Percentiles rank a stretch among this genome's conserved stretches.
These are phyloP conservation scores for Oophaga pumilio DNA, from an alignment of 2,113 vertebrate species.

Conservation along the genomic window DNA sequence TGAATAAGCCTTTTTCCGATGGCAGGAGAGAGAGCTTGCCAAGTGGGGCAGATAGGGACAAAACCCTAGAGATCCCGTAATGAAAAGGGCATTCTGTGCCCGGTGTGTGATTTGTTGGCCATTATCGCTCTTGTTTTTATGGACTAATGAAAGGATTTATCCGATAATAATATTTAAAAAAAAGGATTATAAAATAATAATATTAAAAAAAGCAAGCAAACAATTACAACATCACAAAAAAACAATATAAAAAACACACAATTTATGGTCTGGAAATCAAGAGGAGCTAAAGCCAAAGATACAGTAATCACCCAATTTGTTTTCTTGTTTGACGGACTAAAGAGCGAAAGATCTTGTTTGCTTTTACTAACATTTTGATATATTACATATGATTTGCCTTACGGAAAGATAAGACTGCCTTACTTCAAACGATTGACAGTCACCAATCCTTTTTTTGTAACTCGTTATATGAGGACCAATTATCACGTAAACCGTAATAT, in stretches of 20 bases:
- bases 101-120: constrained; percentile 43
- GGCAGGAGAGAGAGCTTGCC: constrained; percentile 54
- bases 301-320: constrained; percentile 26
- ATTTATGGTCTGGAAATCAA: constrained; percentile 49
- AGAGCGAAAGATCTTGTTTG: constrained; percentile 26
- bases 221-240: constrained; percentile 5
- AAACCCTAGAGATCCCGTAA: constrained; percentile 50
- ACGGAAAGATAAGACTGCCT: constrained; percentile 55
- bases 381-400: constrained; percentile 55
- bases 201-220: constrained; percentile 14
- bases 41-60: constrained; percentile 57
- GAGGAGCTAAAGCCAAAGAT: constrained; percentile 58
- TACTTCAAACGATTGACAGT: constrained; percentile 52
- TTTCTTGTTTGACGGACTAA: constrained; percentile 47
- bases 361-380: constrained; percentile 46
- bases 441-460: constrained; percentile 40
- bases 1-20: constrained; percentile 65
- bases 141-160: constrained; percentile 56
- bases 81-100: constrained; percentile 56
- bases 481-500: constrained; percentile 3
- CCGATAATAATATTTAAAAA: constrained; percentile 15
- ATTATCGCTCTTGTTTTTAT: constrained; percentile 50
- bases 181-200: constrained; percentile 17
- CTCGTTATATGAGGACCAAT: constrained; percentile 19
- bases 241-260: constrained; percentile 2